These are phyloP conservation scores for Sebastes iracundus DNA, from an alignment of 2,797 vertebrate species.

Conservation along the genomic window DNA sequence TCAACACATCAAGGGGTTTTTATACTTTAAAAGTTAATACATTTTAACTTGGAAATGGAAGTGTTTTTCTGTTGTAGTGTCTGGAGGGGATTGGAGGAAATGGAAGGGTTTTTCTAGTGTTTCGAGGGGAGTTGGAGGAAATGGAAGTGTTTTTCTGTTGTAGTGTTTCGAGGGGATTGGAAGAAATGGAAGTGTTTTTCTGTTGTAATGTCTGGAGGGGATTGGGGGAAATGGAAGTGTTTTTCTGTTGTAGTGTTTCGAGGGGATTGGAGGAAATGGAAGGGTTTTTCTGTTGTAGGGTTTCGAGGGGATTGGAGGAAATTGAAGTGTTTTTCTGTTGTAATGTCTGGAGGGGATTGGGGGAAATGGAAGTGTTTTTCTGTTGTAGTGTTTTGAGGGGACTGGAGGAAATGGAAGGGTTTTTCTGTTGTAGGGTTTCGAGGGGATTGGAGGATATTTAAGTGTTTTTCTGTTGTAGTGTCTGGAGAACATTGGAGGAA, in stretches of 20 bases:
- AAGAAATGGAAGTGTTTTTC: too few species aligned
- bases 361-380: background rate
- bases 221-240: too few species aligned
- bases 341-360: background rate
- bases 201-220: rapidly evolving
- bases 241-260: too few species aligned
- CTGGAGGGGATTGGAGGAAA: background rate
- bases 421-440: background rate
- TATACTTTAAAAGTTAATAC: too few species aligned
- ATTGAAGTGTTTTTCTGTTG: background rate
- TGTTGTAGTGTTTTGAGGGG: background rate
- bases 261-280: background rate
- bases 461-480: too few species aligned
- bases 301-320: background rate
- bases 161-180: too few species aligned
- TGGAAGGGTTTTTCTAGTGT: background rate
- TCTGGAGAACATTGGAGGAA: background rate
- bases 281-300: background rate
- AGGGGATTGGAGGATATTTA: background rate
- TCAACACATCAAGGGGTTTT: background rate
- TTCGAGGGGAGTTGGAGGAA: too few species aligned
- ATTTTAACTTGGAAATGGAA: background rate
- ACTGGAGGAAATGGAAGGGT: background rate
- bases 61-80: background rate
- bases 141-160: too few species aligned